phyloP scores from a whole-genome alignment of 2,113 vertebrate genomes.

The Haemorhous mexicanus region DNA sequence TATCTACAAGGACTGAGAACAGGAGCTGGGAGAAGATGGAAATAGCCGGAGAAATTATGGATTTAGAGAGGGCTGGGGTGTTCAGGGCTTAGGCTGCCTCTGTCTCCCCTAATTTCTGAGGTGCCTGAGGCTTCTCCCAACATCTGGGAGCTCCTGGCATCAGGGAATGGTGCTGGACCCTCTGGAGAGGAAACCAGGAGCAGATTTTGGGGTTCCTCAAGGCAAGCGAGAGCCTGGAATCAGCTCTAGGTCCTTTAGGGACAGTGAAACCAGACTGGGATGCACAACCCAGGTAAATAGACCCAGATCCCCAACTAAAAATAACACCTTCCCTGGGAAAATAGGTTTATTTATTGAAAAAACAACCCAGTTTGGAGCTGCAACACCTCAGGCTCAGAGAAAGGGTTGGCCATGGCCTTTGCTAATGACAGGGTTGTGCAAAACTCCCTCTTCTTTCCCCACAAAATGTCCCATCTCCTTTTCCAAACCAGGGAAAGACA shows the following conservation, averaged over 20 bases:
- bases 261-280: not conserved
- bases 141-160: not conserved
- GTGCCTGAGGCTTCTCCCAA: not conserved
- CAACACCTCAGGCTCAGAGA: not conserved
- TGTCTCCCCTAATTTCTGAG: not conserved
- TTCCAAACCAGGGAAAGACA: slow-evolving; percentile 57
- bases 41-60: not conserved
- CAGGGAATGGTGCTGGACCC: not conserved
- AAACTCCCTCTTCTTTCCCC: slow-evolving; percentile 4
- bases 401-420: not conserved
- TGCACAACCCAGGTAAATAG: not conserved
- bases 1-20: not conserved
- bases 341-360: not conserved
- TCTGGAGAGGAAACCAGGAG: not conserved
- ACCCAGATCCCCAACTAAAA: not conserved
- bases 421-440: slow-evolving; percentile 35
- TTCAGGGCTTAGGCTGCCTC: too few species aligned
- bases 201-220: not conserved
- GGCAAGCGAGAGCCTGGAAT: not conserved
- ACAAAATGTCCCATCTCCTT: slow-evolving; percentile 51
- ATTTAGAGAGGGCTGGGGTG: not conserved
- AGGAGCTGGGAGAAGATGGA: not conserved
- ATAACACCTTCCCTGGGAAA: slow-evolving; percentile 25
- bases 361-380: not conserved
- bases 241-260: slow-evolving; percentile 18